Evolutionary conservation across 2,888 invertebrate species (phyloP).

Genomic region (Amphipoea oculea): DNA sequence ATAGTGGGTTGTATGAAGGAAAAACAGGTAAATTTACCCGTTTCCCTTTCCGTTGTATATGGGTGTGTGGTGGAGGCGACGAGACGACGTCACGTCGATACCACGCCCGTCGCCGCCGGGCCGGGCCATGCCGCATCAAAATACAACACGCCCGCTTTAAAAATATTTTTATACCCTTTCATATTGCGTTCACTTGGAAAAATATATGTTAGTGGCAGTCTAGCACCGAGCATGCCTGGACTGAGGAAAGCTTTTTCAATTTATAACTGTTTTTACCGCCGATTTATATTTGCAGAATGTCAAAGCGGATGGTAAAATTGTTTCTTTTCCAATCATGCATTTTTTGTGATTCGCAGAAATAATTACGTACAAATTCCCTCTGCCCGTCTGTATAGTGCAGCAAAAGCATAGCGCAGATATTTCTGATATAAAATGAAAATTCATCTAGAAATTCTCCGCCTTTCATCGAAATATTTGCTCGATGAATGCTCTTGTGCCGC

Average conservation of each 20-base stretch:
- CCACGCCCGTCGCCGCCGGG: conserved; percentile 60
- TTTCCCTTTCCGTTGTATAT: conserved; percentile 63
- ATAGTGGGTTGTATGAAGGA: conserved; percentile 62
- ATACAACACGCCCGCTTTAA: conserved; percentile 71
- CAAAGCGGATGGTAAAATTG: conserved; percentile 11
- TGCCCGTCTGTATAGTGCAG: conserved; percentile 5
- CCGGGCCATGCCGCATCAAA: conserved; percentile 68
- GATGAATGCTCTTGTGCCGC: conserved; percentile 28
- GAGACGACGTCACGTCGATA: conserved; percentile 69
- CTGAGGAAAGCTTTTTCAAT: conserved; percentile 26
- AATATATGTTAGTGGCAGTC: conserved; percentile 52
- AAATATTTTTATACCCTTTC: conserved; percentile 74
- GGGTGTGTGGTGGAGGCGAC: conserved; percentile 53
- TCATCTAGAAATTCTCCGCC: conserved; percentile 19
- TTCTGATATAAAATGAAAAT: conserved; percentile 26
- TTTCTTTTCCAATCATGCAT: neutral
- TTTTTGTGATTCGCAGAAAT: neutral
- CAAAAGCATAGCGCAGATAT: conserved; percentile 8
- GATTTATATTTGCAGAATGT: conserved; percentile 12
- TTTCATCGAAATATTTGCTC: conserved; percentile 32
- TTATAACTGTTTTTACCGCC: neutral
- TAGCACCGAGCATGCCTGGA: conserved; percentile 29
- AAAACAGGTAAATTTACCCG: conserved; percentile 71
- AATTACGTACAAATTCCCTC: neutral
- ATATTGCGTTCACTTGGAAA: conserved; percentile 62